These are phyloP conservation scores for Dryoscopus gambensis DNA, from an alignment of 2,113 vertebrate genomes.

Conservation along the genomic window DNA sequence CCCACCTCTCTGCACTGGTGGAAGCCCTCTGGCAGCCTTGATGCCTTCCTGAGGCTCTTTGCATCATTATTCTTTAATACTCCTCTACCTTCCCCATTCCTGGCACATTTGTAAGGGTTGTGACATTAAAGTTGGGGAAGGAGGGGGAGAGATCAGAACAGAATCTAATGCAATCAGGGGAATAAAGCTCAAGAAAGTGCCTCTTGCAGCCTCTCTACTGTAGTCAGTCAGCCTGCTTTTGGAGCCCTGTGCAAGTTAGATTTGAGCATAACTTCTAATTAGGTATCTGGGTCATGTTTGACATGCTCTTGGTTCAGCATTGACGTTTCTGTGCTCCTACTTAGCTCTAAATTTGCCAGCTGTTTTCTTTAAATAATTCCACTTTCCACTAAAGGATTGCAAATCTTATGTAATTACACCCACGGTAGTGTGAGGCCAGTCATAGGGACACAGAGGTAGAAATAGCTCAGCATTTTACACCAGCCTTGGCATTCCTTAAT, in stretches of 20 bases:
- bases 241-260: not conserved
- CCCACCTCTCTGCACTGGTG: not conserved
- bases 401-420: conserved; percentile 14
- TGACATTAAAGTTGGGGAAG: not conserved
- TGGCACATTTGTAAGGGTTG: not conserved
- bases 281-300: conserved; percentile 46
- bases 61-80: not conserved
- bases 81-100: not conserved
- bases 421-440: not conserved
- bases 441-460: not conserved
- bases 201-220: not conserved
- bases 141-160: not conserved
- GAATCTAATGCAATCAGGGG: not conserved
- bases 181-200: not conserved
- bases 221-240: not conserved
- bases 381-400: not conserved
- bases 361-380: conserved; percentile 57
- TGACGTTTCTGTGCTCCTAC: conserved; percentile 39
- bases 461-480: not conserved
- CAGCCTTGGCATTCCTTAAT: not conserved
- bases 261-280: conserved; percentile 17
- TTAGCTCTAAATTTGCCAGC: conserved; percentile 54
- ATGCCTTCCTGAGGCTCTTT: not conserved
- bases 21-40: not conserved
- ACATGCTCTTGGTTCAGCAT: not conserved